Base-by-base conservation (phyloP, 1,140 invertebrate species). In the Bombus waltoni region DNA sequence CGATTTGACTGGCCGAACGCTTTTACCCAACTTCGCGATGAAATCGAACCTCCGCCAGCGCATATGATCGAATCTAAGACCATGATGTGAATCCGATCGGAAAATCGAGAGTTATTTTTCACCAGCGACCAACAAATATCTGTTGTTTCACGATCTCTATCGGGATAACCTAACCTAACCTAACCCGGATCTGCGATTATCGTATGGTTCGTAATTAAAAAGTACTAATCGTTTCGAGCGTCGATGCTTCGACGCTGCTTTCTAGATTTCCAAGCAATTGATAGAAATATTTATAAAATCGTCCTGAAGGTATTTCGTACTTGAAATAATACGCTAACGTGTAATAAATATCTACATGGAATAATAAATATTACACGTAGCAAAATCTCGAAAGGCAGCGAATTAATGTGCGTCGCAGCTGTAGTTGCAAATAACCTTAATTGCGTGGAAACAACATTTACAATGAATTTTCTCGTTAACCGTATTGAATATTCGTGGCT, bases 1-100 rank as follows among this genome's bases (percentile, higher is more conserved):
- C 84, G 78, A 85, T 81, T 72, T 13, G 3, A 28, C 28, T 3
- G 79, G 22, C 68, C 35, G 47, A 66, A 8, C 38, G n/a, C 11
- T 38, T 25, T 42, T 35, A n/a, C 2, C 78, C 42, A 85, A 85
- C 59, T 85, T 85, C 79, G 35, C 65, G 71, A 38, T 38, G 47
- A 32, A 65, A 72, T 42, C 18, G 53, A n/a, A 15, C 53, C 66
- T 32, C 25, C 32, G 25, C 42, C 75, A 10, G 25, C 25, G 76
- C 57, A 35, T 81, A 59, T 68, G 47, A 81, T 65, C 78, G 38
- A 74, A 81, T 22, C 32, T 68, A 44, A 65, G 59, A n/a, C 25
- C 59, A 25, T 62, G 28, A 44, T 35, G 35, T 42, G 35, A 74
- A 73, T 28, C 57, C 57, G 35, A 57, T 74, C n/a, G 59, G 78